These are phyloP conservation scores for Athalia cordata DNA, from an alignment of 2,888 invertebrate genomes.

Conservation along the genomic window DNA sequence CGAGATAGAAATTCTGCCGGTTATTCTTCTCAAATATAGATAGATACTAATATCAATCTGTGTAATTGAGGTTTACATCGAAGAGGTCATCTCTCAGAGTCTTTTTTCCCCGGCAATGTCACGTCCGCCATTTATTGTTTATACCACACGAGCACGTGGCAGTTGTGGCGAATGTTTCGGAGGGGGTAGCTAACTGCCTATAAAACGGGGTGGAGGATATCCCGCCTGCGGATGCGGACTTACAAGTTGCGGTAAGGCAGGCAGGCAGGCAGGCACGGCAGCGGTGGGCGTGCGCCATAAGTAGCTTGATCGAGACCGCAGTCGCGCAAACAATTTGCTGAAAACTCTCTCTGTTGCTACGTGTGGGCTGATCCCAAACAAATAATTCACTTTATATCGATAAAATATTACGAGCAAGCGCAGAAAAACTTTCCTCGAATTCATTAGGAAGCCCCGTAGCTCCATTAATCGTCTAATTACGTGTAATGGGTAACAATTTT, in stretches of 20 bases:
- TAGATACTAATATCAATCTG: no score
- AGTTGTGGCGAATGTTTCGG: slow-evolving; percentile 3
- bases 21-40: no score
- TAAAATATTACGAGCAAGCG: background rate
- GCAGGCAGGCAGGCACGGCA: background rate
- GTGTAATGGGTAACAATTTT: no score
- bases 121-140: slow-evolving; percentile 39
- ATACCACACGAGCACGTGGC: slow-evolving; percentile 26
- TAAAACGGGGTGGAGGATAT: slow-evolving; percentile 25
- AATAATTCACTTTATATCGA: background rate
- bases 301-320: slow-evolving; percentile 28
- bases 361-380: slow-evolving; percentile 17
- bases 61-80: no score
- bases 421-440: no score
- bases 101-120: background rate
- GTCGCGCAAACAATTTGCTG: slow-evolving; percentile 26
- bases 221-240: no score
- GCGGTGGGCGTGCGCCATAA: slow-evolving; percentile 35
- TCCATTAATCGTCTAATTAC: no score
- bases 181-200: slow-evolving; percentile 8
- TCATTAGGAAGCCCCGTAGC: no score
- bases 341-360: slow-evolving; percentile 12
- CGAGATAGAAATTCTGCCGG: no score
- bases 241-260: no score
- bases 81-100: no score